These are phyloP conservation scores for Ophioninae sp. DNA, from an alignment of 2,888 invertebrate species.

Conservation along the genomic window DNA sequence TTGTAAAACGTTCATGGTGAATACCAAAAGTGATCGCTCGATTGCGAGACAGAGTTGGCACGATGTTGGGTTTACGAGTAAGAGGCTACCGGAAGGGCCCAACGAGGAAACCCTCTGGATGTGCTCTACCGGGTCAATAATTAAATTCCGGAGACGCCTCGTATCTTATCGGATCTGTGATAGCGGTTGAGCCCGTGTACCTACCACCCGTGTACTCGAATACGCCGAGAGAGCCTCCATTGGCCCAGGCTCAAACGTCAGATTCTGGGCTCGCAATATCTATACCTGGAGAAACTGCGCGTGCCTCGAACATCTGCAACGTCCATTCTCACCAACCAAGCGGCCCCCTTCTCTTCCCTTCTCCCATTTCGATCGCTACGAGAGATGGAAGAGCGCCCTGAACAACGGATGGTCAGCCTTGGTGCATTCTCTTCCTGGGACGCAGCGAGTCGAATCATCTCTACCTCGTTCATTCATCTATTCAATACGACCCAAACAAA, in stretches of 20 bases:
- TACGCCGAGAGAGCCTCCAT: slow-evolving; percentile 25
- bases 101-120: slow-evolving; percentile 51
- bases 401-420: slow-evolving; percentile 34
- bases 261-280: slow-evolving; percentile 37
- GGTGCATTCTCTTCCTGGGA: slow-evolving; percentile 12
- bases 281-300: slow-evolving; percentile 37
- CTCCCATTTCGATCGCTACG: neutral
- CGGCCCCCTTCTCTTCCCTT: no score
- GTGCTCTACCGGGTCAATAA: slow-evolving; percentile 65
- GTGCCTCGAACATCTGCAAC: slow-evolving; percentile 43
- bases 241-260: slow-evolving; percentile 9
- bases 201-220: slow-evolving; percentile 23
- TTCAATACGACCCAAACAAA: slow-evolving; percentile 56
- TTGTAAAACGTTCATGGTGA: neutral
- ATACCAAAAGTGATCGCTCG: slow-evolving; percentile 25
- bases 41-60: slow-evolving; percentile 27
- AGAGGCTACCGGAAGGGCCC: slow-evolving; percentile 29
- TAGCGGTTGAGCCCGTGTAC: slow-evolving; percentile 4
- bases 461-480: slow-evolving; percentile 21
- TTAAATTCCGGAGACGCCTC: slow-evolving; percentile 68
- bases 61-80: neutral
- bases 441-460: neutral
- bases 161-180: slow-evolving; percentile 65
- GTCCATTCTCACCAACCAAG: neutral
- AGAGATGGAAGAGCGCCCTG: slow-evolving; percentile 7